Base-by-base conservation (phyloP, 2,888 invertebrate species). In the Gerosis bhagava region DNA sequence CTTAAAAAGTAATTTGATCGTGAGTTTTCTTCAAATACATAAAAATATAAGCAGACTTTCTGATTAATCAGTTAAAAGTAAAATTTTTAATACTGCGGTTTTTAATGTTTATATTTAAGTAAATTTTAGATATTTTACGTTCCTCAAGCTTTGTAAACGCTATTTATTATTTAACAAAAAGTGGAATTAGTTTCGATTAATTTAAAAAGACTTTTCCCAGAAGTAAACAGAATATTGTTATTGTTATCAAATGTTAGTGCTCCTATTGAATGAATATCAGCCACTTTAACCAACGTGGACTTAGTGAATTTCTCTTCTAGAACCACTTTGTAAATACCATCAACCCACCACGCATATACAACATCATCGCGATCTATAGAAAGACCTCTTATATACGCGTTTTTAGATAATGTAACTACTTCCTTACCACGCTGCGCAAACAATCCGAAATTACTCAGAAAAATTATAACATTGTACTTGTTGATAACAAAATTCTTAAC, bases 321-420 rank as follows among this genome's bases (percentile, higher is more conserved):
- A 31, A 65, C 35, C 1, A 88, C 65, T 59, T 70, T 78, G 42
- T 84, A 88, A 3, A 88, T 67, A 0, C 77, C 80, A 44, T 87
- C 83, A 1, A 87, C 42, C 84, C 86, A 87, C 87, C 87, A 87
- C 3, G 77, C 67, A 19, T 81, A 84, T 0, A 86, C 69, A 0
- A 51, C 59, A 0, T 73, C 80, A 17, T 82, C 70, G 17, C 75
- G 62, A 64, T 86, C 84, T 2, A 80, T 61, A 5, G 73, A 68
- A 1, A 87, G 47, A 0, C 86, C 86, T 62, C 84, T 69, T 24
- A 83, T 77, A 45, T 71, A 86, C 0, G 76, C 55, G 41, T 84
- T 83, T 1, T 64, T 70, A 0, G 86, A 84, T 1, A 88, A 25
- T 25, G 62, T 63, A 7, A 70, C 63, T 0, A 59, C 56, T 2